Evolutionary conservation across 1,140 invertebrate genomes (phyloP).

Genomic region (Thaumetopoea pityocampa): DNA sequence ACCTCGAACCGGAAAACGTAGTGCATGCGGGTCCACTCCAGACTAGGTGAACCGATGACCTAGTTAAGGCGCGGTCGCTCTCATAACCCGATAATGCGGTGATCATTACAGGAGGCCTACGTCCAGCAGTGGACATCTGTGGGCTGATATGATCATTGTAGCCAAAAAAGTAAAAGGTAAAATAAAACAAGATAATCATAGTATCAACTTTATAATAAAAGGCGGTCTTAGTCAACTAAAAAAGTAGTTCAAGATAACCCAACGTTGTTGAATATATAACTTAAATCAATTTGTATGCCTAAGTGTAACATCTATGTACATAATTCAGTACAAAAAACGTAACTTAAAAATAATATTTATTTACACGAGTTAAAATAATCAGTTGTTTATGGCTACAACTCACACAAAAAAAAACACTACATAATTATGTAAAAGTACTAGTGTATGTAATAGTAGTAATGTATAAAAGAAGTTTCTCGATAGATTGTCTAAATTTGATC

Average conservation of each 20-base stretch:
- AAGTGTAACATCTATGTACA: slow-evolving; percentile 12
- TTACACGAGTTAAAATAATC: too few relatives aligned
- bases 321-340: slow-evolving; percentile 7
- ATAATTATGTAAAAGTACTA: slow-evolving; percentile 2
- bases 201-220: slow-evolving; percentile 5
- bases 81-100: too few relatives aligned
- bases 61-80: too few relatives aligned
- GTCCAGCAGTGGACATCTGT: too few relatives aligned
- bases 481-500: neutral
- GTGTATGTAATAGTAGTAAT: neutral
- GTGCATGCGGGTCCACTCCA: too few relatives aligned
- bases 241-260: neutral
- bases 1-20: too few relatives aligned
- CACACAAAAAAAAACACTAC: slow-evolving; percentile 1
- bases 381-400: too few relatives aligned
- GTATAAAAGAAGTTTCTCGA: neutral
- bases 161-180: too few relatives aligned
- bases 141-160: too few relatives aligned
- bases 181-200: slow-evolving; percentile 6
- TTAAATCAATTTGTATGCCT: too few relatives aligned
- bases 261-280: slow-evolving; percentile 2
- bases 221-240: slow-evolving; percentile 10
- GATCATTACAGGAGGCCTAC: too few relatives aligned
- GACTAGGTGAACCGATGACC: too few relatives aligned
- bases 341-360: slow-evolving; percentile 5